Evolutionary conservation across 2,797 vertebrate species (phyloP), one percentile per base, ranked within the genome.

Genomic region (Muraenolepis orangiensis): DNA sequence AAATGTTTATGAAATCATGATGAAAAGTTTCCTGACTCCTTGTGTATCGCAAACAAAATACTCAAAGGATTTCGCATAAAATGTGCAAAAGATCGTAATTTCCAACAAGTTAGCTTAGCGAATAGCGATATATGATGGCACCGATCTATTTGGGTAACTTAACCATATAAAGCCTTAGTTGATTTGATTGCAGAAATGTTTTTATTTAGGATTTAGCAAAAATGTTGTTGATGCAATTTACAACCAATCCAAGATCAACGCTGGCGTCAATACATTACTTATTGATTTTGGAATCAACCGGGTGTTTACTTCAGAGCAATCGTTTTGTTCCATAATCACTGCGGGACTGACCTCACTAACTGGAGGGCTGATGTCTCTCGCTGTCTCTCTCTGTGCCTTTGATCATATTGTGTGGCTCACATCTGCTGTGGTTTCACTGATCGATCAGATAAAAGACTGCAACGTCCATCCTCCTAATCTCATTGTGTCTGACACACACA

Each of bases 311-410:
- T 64, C 57, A 64, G 57, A 61, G 57, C 10, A 10, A 26, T 26
- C 23, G 57, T 64, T 64, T 64, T 23, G 18, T 3, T 64, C 23
- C 23, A 64, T 64, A 23, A 64, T 64, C 23, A 4, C 57, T 64
- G 10, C 26, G 26, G 23, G 10, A 26, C 57, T 64, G 57, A 64
- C 57, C 57, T 64, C 57, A 64, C 23, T 26, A 64, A 64, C 57
- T 8, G 57, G 30, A 26, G 16, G 38, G 14, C 16, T 14, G 20
- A 18, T 34, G 71, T 72, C 71, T 64, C 28, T 13, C 6, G 61
- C 66, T 66, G n/a, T 61, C 4, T 30, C 66, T 66, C n/a, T 61
- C 4, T 30, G 57, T 73, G 23, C 23, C 72, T 73, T 73, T 64
- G 57, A 73, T 73, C 72, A 40, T 69, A 26, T 36, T 16, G 30